Evolutionary conservation across 2,888 invertebrate species (phyloP), one percentile per base, ranked within the genome.

Genomic region (Lordiphosa fenestrarum): DNA sequence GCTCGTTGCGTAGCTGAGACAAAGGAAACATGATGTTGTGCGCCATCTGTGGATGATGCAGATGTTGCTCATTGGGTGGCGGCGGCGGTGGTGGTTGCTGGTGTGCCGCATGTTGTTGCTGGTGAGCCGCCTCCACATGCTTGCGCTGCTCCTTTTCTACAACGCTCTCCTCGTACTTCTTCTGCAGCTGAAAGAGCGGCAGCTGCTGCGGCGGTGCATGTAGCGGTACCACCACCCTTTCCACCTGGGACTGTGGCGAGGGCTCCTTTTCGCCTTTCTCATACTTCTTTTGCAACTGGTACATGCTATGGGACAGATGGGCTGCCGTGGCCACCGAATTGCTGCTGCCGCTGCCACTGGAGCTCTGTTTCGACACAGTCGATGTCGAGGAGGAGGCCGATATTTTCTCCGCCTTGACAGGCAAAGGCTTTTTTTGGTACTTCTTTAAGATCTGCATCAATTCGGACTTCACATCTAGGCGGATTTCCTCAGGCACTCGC

Each of bases 21-120:
- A 88, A 68, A 12, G 88, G 88, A 56, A 88, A 88, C 87, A 88
- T 88, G 6, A 88, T 88, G 50, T 88, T 87, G 55, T 88, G 88
- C 10, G 88, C 75, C 88, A 88, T 88, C 70, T 88, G 88, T 30
- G 88, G 81, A 63, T 88, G 88, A 59, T 88, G 88, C 52, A 88
- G 69, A 55, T 88, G 88, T 54, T 86, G 88, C 49, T 88, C 88
- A 12, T 86, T 87, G 36, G 87, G 81, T 41, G 86, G 87, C 21
- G 87, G 87, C 21, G 87, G 87, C 47, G 88, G 87, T n/a, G 88
- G 87, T 13, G 87, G 88, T 54, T 88, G 88, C 46, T 88, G 88
- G 37, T 86, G 85, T 12, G 80, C 71, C 7, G 73, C 69, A 23
- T 83, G 83, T 46, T 85, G 86, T 50, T 87, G 87, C 48, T 87